Evolutionary conservation across 1,140 invertebrate species (phyloP), one percentile per base, ranked within the genome.

Genomic region (Zeugodacus cucurbitae): DNA sequence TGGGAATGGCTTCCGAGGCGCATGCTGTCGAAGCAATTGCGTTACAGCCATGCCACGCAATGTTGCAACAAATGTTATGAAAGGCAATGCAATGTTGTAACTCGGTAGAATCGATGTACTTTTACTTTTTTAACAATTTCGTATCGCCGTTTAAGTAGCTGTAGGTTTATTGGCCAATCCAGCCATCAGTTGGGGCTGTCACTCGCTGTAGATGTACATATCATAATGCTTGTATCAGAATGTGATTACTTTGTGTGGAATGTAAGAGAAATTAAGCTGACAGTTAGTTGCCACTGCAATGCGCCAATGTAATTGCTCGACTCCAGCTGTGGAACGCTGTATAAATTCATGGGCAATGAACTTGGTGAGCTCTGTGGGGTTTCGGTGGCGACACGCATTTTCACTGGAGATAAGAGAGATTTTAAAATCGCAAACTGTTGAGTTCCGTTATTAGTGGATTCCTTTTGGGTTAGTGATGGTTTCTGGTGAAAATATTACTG

Each of bases 61-160:
- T 74, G 34, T 41, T 74, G 37, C 70, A 74, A 74, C 37, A 44
- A 74, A n/a, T 74, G 70, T 74, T 17, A n/a, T 74, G 70, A 74
- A 37, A 41, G 3, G 37, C 32, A 41, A n/a, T 14, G 70, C 34
- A 74, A 41, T 74, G 37, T n/a, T 74, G 70, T 8, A 74, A 41
- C 37, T 74, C 8, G 10, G 34, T 74, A 74, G 14, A 41, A 17
- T 74, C 37, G 64, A 17, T 17, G 14, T 70, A 44, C 37, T 74
- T n/a, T 74, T 74, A 74, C 37, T 44, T 74, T 74, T 74, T 74
- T 37, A 37, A n/a, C 37, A 17, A 7, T 74, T 41, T 82, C 20
- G 22, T 26, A 41, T 82, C 41, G 7, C 37, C 14, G 2, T 26
- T 26, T 74, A 41, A 44, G n/a, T 26, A 26, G 41, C 11, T 29